These are phyloP conservation scores for Pocillopora verrucosa DNA, from an alignment of 64 coral and sea anemone genomes.

Conservation along the genomic window DNA sequence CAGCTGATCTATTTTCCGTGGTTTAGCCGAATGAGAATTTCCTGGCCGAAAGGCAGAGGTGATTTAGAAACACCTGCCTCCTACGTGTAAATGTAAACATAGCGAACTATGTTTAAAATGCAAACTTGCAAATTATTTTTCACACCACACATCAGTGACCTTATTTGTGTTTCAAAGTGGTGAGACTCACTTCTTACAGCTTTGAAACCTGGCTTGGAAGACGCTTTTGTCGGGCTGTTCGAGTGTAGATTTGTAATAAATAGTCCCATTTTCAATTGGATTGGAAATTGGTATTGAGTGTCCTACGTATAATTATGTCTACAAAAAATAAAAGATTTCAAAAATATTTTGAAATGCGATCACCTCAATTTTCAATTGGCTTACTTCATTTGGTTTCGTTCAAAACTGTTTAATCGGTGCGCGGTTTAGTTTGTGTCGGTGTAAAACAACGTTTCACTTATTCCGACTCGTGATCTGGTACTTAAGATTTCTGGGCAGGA, in stretches of 20 bases:
- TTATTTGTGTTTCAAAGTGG: conserved; percentile 1
- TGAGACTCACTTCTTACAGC: not conserved
- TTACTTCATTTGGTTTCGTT: not conserved
- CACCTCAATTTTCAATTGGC: not conserved
- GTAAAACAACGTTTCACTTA: not conserved
- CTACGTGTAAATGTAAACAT: conserved; percentile 39
- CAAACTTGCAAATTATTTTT: conserved; percentile 51
- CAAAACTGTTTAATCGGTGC: not conserved
- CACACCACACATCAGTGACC: not conserved
- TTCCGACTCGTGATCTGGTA: not conserved
- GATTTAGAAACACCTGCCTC: not conserved
- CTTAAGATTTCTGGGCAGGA: not conserved
- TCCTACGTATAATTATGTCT: not conserved
- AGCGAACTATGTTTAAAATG: conserved; percentile 31
- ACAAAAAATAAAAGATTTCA: not conserved
- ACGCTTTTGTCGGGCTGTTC: not conserved
- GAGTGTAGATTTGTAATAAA: not conserved
- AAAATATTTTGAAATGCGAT: not conserved
- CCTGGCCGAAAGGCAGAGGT: conserved; percentile 22
- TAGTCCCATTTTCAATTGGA: not conserved
- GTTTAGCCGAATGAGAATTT: not conserved
- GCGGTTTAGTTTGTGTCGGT: not conserved
- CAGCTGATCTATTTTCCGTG: not conserved
- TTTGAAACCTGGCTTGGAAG: not conserved
- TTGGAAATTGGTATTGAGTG: not conserved